Percentiles rank a stretch among this genome's conserved stretches.
Evolutionary conservation across 2,888 invertebrate genomes (phyloP).

Genomic region (Tetranychus truncatus): DNA sequence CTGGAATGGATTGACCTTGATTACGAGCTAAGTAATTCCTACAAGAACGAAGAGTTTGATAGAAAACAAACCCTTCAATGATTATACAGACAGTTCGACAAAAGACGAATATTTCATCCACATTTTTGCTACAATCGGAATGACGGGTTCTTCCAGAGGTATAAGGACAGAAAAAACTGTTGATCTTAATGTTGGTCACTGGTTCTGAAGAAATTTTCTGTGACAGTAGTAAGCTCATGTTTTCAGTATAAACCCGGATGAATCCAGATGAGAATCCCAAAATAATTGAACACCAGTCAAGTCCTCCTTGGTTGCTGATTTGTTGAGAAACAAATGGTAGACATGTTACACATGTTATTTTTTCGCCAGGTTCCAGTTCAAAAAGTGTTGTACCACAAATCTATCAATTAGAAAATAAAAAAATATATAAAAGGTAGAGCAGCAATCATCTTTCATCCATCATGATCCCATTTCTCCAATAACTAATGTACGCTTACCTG

Average conservation of each 20-base stretch:
- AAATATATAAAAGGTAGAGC: not conserved
- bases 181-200: constrained; percentile 58
- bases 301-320: constrained; percentile 37
- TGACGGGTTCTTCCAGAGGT: constrained; percentile 1
- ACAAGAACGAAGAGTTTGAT: constrained; percentile 56
- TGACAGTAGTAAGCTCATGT: constrained; percentile 55
- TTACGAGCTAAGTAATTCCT: constrained; percentile 53
- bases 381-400: constrained; percentile 2
- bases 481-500: not conserved
- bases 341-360: constrained; percentile 17
- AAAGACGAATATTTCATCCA: constrained; percentile 55
- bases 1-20: not conserved
- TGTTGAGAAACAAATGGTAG: constrained; percentile 22
- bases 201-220: constrained; percentile 68
- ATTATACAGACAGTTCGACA: constrained; percentile 53
- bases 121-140: constrained; percentile 27
- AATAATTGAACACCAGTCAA: constrained; percentile 82
- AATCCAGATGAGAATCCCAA: constrained; percentile 68
- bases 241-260: constrained; percentile 73
- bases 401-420: too few relatives aligned
- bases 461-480: not conserved
- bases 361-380: constrained; percentile 15
- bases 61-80: constrained; percentile 55
- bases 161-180: constrained; percentile 40
- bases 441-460: not conserved